A percentile compares a stretch with the other conserved stretches of the same genome.
These are phyloP conservation scores for Sebastes taczanowskii DNA, from an alignment of 2,797 vertebrate genomes.

Conservation along the genomic window DNA sequence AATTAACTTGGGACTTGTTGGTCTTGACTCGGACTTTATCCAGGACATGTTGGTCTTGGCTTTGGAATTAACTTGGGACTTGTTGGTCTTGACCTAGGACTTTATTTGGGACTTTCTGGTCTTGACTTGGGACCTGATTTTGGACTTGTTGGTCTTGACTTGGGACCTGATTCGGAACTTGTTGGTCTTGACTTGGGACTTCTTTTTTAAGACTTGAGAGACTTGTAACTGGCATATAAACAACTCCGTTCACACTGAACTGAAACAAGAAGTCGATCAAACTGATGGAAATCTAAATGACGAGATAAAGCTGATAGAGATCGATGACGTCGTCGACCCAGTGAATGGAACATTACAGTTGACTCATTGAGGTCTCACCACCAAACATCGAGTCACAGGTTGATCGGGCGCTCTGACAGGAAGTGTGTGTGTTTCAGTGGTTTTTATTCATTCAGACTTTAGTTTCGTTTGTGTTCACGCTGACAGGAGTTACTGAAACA, in stretches of 20 bases:
- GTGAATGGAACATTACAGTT: slow-evolving; percentile 27
- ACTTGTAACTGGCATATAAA: too few species aligned
- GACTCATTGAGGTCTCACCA: slow-evolving; percentile 11
- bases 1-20: too few species aligned
- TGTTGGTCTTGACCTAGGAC: too few species aligned
- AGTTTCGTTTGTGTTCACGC: slow-evolving; percentile 46
- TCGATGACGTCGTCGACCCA: neutral
- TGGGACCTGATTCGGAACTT: rapidly evolving
- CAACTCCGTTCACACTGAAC: neutral
- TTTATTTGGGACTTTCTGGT: rapidly evolving
- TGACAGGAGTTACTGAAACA: slow-evolving; percentile 15
- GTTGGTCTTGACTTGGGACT: neutral
- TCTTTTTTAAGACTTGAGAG: too few species aligned
- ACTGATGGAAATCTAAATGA: neutral
- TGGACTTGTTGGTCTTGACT: rapidly evolving
- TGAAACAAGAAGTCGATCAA: slow-evolving; percentile 16
- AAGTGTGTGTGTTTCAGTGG: slow-evolving; percentile 61
- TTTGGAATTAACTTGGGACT: neutral
- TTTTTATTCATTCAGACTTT: slow-evolving; percentile 38
- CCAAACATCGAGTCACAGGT: slow-evolving; percentile 50
- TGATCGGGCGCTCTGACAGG: slow-evolving; percentile 37
- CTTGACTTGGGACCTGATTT: rapidly evolving
- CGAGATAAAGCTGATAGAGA: neutral
- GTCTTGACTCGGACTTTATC: too few species aligned
- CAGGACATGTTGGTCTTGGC: too few species aligned